Evolutionary conservation across 2,888 invertebrate species (phyloP), one percentile per base, ranked within the genome.

Genomic region (Julus scanicus): DNA sequence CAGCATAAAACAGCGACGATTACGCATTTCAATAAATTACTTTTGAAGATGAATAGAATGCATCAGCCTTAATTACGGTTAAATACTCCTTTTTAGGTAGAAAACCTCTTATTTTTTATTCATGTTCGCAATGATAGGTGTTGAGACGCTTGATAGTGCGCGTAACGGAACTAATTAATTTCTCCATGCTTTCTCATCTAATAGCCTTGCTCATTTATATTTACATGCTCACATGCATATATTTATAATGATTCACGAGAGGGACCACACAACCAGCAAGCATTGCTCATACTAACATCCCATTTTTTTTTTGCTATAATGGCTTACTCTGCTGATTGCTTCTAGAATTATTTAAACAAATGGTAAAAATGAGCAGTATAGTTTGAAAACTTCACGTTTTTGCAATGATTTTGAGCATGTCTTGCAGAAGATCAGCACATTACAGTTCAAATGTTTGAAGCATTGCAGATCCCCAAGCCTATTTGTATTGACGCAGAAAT

Each of bases 121-220:
- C 80, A 80, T 80, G 80, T 37, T 80, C 37, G 8, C 80, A 80
- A 80, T 80, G 80, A 80, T 80, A 80, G 80, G 80, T 80, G 80
- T 80, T 80, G 80, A 37, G 80, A 37, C 29, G 80, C 80, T 80
- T 13, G 80, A 80, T 80, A 15, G 37, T 37, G 80, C 80, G 80
- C 37, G 80, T 80, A 37, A 20, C 37, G 20, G 37, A 80, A 80
- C 80, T 80, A 80, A 80, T 80, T 80, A 80, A 80, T 80, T 80
- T 80, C 80, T 37, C 80, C 80, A 80, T 20, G 37, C 13, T 80
- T 37, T 80, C 13, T 37, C 71, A 29, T 29, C 71, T 71, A 9
- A 71, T 71, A 71, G 71, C 2, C 71, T 71, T 71, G 29, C 71
- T 71, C 80, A 37, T 80, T 80, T 80, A 80, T 80, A 80, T 80